Percentiles rank a stretch among this genome's conserved stretches.
phyloP scores from a whole-genome alignment of 1,140 invertebrate species.

The Dysdera silvatica region DNA sequence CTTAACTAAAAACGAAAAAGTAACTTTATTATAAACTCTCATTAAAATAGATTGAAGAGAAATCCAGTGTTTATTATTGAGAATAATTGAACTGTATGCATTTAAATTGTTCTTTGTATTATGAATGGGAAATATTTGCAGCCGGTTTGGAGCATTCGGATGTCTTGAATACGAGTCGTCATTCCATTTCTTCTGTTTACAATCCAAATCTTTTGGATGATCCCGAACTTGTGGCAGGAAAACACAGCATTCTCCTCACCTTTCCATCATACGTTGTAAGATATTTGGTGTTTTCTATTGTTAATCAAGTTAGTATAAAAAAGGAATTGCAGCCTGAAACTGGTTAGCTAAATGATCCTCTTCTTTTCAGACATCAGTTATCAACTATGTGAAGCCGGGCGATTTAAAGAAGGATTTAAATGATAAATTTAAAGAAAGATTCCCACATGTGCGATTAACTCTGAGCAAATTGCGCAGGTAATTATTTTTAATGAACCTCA shows the following conservation, averaged over 20 bases:
- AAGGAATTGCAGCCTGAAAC: background rate
- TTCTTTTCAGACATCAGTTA: conserved; percentile 69
- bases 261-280: conserved; percentile 84
- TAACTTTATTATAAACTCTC: too few species aligned
- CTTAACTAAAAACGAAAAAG: too few species aligned
- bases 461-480: conserved; percentile 91
- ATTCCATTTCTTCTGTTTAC: conserved; percentile 51
- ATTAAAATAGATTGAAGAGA: too few species aligned
- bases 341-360: background rate
- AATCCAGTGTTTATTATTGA: too few species aligned
- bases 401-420: conserved; percentile 94
- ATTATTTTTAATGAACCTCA: too few species aligned
- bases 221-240: conserved; percentile 86
- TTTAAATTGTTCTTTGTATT: too few species aligned
- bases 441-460: conserved; percentile 86
- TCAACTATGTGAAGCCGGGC: conserved; percentile 88
- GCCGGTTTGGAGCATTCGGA: too few species aligned
- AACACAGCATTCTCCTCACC: conserved; percentile 84
- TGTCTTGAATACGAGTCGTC: too few species aligned
- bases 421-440: conserved; percentile 90
- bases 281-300: conserved; percentile 6
- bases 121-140: too few species aligned
- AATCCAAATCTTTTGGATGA: conserved; percentile 84
- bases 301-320: background rate
- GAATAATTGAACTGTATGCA: too few species aligned